Conservation (phyloP, 2,888 invertebrate species). For the Polymixis lichenea region DNA sequence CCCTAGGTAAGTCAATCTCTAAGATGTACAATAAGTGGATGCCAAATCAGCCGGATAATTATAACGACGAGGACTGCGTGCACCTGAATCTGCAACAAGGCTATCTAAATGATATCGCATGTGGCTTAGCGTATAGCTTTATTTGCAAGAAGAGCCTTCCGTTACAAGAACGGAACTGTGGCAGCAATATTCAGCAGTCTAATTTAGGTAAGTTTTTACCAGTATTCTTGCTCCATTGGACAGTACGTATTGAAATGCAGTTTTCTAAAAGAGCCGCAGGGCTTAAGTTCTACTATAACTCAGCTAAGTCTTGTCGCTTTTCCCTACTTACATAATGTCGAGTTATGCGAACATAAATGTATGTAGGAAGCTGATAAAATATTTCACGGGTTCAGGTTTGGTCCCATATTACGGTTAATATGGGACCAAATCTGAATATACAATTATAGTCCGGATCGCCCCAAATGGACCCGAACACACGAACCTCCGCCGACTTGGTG, state of each 20-base stretch:
- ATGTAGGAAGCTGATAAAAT: no score
- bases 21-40: background rate
- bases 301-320: background rate
- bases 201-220: constrained; percentile 70
- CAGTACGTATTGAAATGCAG: background rate
- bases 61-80: constrained; percentile 75
- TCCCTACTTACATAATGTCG: background rate
- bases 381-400: no score
- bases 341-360: background rate
- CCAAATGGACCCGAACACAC: no score
- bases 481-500: no score
- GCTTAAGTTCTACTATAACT: background rate
- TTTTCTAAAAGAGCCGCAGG: background rate
- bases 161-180: constrained; percentile 75
- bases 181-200: constrained; percentile 73
- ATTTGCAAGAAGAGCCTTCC: constrained; percentile 80
- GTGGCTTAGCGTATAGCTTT: constrained; percentile 72
- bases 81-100: constrained; percentile 40
- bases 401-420: no score
- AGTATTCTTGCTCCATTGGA: background rate
- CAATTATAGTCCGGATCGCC: no score
- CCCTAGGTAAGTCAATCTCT: background rate
- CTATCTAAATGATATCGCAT: constrained; percentile 74
- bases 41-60: background rate
- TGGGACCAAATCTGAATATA: no score